phyloP scores from a whole-genome alignment of 2,797 vertebrate species.

The Gallinago solitaria region DNA sequence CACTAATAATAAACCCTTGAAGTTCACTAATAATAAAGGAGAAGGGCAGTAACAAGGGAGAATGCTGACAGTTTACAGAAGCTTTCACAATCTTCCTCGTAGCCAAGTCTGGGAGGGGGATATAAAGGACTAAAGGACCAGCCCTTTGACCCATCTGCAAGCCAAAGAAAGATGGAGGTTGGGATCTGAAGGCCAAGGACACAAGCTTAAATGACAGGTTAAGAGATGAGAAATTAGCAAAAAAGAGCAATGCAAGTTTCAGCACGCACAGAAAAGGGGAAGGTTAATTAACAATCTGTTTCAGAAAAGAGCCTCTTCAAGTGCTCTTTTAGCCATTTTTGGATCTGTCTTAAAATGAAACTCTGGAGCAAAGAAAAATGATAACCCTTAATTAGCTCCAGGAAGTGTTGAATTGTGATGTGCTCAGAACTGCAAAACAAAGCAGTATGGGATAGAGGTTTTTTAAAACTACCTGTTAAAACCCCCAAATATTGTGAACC shows the following conservation, averaged over 20 bases:
- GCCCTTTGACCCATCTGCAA: background rate
- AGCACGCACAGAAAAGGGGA: background rate
- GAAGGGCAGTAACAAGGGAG: background rate
- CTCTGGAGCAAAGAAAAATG: background rate
- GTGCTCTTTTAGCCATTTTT: background rate
- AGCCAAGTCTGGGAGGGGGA: background rate
- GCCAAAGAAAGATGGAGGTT: background rate
- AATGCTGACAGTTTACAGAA: background rate
- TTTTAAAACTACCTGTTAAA: background rate
- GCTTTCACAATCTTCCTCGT: background rate
- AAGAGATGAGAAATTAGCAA: background rate
- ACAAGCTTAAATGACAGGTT: background rate
- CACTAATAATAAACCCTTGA: background rate
- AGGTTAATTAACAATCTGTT: constrained; percentile 30
- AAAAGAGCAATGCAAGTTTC: constrained; percentile 8
- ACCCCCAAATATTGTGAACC: background rate
- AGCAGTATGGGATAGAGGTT: background rate
- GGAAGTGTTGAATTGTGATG: background rate
- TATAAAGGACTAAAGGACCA: background rate
- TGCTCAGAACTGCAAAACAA: background rate
- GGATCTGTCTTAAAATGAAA: background rate
- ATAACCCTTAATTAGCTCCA: constrained; percentile 14
- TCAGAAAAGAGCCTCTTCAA: background rate
- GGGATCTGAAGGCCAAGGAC: background rate
- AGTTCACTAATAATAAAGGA: background rate